Base-by-base conservation (phyloP, 2,797 vertebrate species). In the Microctenopoma stevenorrisi region DNA sequence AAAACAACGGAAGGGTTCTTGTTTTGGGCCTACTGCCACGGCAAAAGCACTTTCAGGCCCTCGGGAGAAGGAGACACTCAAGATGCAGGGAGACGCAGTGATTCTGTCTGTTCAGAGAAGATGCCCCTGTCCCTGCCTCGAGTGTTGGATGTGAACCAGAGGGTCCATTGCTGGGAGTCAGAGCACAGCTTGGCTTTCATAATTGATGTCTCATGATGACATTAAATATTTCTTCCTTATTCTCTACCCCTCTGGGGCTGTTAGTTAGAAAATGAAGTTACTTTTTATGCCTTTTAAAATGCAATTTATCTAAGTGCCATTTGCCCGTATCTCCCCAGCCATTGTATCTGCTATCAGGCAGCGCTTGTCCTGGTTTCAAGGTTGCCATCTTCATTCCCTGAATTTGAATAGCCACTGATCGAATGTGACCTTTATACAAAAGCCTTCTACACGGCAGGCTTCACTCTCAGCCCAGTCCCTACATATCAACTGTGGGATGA, bases 1-100 rank as follows among this genome's bases (percentile, higher is more conserved):
- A 86, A 75, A 87, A 88, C 90, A 91, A 65, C 40, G 53, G 28
- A 64, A 75, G 82, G 75, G 72, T 86, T 71, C 68, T 53, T 67
- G 62, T 60, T 54, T 76, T 60, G 74, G 86, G 81, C 83, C 13
- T 40, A 58, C 77, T 77, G 81, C 87, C 81, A 49, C 53, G 16
- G 64, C 42, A 50, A 28, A 47, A 73, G 64, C 75, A 69, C 54
- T 54, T 51, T 78, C 11, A 61, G 78, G 68, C 74, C 79, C 61
- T 73, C 54, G 35, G 68, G 35, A 68, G 62, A 54, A 18, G n/a
- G 14, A 42, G 40, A 42, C 40, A 74, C n/a, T 35, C 33, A 71
- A 55, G 77, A 71, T 44, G 54, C 33, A 35, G 69, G 65, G 67
- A 55, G 46, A 55, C 53, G 15, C 65, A 44, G 51, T 82, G 72